Conservation (phyloP, 2,888 invertebrate genomes). For the Muschampia plurimacula region DNA sequence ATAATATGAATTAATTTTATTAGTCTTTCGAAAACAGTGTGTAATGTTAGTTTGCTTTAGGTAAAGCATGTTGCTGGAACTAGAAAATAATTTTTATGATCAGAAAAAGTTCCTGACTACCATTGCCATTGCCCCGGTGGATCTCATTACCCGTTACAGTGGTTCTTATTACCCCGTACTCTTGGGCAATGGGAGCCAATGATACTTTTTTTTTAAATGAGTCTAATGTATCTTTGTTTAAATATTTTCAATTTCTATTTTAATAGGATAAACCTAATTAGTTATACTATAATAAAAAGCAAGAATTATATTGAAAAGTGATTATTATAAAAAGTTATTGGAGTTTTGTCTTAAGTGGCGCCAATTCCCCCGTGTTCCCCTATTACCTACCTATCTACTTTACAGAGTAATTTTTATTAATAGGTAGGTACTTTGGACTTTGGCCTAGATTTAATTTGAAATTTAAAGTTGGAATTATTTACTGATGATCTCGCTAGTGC, state of each 20-base stretch:
- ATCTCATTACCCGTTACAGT: neutral
- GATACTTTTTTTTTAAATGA: neutral
- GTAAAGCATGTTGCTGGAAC: too few relatives aligned
- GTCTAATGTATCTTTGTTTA: neutral
- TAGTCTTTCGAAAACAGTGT: too few relatives aligned
- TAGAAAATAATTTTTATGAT: too few relatives aligned
- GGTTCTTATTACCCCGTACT: slow-evolving; percentile 1
- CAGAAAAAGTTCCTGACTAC: too few relatives aligned
- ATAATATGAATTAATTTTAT: too few relatives aligned
- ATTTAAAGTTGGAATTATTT: too few relatives aligned
- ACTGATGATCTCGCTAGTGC: too few relatives aligned
- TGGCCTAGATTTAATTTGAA: too few relatives aligned
- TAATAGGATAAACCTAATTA: neutral
- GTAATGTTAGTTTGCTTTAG: too few relatives aligned
- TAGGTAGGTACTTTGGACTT: too few relatives aligned
- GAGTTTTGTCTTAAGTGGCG: slow-evolving; percentile 2
- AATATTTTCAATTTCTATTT: neutral
- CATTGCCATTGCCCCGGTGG: neutral
- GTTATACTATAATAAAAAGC: neutral
- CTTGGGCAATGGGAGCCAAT: slow-evolving; percentile 1
- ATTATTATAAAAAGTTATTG: neutral
- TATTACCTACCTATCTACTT: neutral
- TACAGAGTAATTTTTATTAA: too few relatives aligned
- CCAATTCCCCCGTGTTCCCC: slow-evolving; percentile 4
- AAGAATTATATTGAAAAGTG: neutral